Evolutionary conservation across 2,113 vertebrate species (phyloP), one percentile per base, ranked within the genome.

Genomic region (Gorsachius goisagi): DNA sequence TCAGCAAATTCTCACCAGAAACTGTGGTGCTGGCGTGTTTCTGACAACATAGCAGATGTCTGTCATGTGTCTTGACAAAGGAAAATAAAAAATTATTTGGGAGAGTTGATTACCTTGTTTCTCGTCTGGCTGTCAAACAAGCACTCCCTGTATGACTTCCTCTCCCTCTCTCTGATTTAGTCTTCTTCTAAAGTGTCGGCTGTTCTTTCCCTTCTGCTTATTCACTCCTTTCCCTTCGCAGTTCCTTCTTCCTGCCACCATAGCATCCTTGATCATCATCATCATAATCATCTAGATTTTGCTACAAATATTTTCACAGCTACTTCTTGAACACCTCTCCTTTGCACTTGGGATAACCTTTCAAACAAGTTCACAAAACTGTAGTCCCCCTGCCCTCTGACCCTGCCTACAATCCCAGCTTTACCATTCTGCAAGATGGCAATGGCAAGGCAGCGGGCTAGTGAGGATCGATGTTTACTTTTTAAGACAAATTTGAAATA

Each of bases 311-410:
- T 56, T 72, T 85, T 64, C 76, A 76, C 39, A 78, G n/a, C 35
- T 78, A 50, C 56, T 19, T 50, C 27, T 0, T 55, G 59, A 86
- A 85, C 1, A 2, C 33, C 9, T 60, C n/a, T 88, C 7, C 16
- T 85, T 87, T n/a, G 47, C 10, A 27, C 56, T 41, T 76, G 35
- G 52, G 39, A 67, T 11, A 50, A 3, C 18, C 59, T 60, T 95
- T 52, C 59, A 63, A 64, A 33, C 5, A 52, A 28, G 10, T 59
- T 45, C 66, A 35, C 39, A 84, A 76, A 80, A 16, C 21, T 45
- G 21, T 1, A 72, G 44, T 20, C 15, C 5, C 11, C 26, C 2
- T 19, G 6, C 6, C 6, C 5, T n/a, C 2, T 1, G 7, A 12
- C 32, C 45, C 49, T 27, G 45, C 26, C 63, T 59, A 62, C 26